Evolutionary conservation across 2,888 invertebrate genomes (phyloP), one percentile per base, ranked within the genome.

Genomic region (Melanophora roralis): DNA sequence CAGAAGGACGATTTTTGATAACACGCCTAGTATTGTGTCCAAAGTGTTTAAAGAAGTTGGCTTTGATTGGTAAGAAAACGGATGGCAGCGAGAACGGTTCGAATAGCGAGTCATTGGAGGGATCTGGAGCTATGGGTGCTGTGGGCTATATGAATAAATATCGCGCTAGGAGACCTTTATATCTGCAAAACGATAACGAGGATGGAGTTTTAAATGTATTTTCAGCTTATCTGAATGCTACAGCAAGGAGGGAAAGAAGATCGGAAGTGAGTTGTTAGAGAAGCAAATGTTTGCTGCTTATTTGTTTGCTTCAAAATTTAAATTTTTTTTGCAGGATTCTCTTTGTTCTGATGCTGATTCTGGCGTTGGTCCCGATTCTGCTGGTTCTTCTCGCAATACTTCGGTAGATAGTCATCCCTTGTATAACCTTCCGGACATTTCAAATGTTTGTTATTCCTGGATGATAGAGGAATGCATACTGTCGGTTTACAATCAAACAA

Each of bases 391-490:
- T 64, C 93, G 96, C 14, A 93, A 95, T 88, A 95, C 96, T 0
- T 96, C 96, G 0, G 93, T 95, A 12, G 96, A 97, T 88, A 96
- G 96, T 0, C 93, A 94, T 86, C 93, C 93, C 0, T 60, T 91
- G 6, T 89, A 90, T 84, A 90, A 91, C 80, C 59, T 79, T 40
- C 71, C 87, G 1, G 89, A 89, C 36, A 87, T 85, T 65, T 86
- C 86, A 12, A 90, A 88, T 82, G 90, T 91, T 69, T 92, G 91
- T 78, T 95, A 95, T 85, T 93, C 94, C 9, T 98, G 98, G 96
- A 95, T 97, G 91, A 95, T 98, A 23, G 99, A 99, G 90, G 97
- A 98, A 89, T 98, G 98, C 90, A 97, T 99, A 86, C 91, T 98
- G 68, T 94, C 95, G 0, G 96, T 96, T 0, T 95, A 96, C 90